A percentile compares a stretch with the other conserved stretches of the same genome.
phyloP scores from a whole-genome alignment of 2,113 vertebrate species.

The Lampris incognitus region DNA sequence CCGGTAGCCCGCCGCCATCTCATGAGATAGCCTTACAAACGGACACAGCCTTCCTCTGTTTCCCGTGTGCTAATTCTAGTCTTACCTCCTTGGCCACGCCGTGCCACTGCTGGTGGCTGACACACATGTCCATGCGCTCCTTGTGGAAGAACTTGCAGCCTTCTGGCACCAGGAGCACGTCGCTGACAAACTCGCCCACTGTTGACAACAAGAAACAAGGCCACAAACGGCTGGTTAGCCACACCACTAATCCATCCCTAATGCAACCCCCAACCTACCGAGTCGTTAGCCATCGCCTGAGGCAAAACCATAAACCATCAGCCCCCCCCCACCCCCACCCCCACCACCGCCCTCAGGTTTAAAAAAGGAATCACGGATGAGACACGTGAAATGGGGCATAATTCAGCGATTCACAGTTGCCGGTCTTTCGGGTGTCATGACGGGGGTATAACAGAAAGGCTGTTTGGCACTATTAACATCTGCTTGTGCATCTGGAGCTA shows the following conservation, averaged over 20 bases:
- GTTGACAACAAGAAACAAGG: slow-evolving; percentile 61
- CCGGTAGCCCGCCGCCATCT: neutral
- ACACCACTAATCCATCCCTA: slow-evolving; percentile 24
- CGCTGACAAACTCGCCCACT: slow-evolving; percentile 97
- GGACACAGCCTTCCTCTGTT: slow-evolving; percentile 25
- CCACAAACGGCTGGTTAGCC: slow-evolving; percentile 38
- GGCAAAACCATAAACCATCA: slow-evolving; percentile 33
- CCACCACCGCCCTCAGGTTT: neutral
- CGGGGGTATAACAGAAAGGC: slow-evolving; percentile 41
- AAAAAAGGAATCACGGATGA: slow-evolving; percentile 58
- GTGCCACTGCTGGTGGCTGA: slow-evolving; percentile 95
- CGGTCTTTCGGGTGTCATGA: slow-evolving; percentile 55
- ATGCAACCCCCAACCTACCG: neutral
- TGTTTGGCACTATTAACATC: slow-evolving; percentile 64
- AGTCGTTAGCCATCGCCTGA: neutral
- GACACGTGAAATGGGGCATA: slow-evolving; percentile 17
- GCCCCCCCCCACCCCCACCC: slow-evolving; percentile 5
- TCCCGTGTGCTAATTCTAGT: neutral
- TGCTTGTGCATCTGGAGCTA: slow-evolving; percentile 43
- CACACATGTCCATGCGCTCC: slow-evolving; percentile 91
- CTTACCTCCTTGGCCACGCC: slow-evolving; percentile 92
- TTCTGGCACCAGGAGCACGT: slow-evolving; percentile 94
- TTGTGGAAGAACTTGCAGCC: slow-evolving; percentile 98
- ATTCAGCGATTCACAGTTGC: slow-evolving; percentile 71
- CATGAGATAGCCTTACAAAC: neutral